These are phyloP conservation scores for Lasioglossum calceatum DNA, from an alignment of 2,888 invertebrate genomes.

Conservation along the genomic window DNA sequence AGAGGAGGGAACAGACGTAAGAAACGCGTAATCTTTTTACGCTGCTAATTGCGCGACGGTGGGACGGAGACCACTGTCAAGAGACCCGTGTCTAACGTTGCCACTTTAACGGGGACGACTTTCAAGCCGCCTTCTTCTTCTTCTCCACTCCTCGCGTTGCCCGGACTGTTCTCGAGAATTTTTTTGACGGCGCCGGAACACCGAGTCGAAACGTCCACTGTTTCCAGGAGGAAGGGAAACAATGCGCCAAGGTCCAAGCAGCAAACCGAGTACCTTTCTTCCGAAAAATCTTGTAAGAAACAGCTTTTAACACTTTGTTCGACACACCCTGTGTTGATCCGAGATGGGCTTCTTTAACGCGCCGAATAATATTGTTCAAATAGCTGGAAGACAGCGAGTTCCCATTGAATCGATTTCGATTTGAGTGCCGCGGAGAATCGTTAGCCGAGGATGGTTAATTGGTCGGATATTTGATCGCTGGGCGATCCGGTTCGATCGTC, in stretches of 20 bases:
- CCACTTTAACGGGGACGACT: neutral
- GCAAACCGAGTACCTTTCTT: neutral
- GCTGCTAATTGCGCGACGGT: neutral
- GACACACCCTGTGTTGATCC: too few relatives aligned
- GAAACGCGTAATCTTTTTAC: constrained; percentile 24
- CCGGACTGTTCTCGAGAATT: neutral
- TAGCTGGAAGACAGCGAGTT: neutral
- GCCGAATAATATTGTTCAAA: neutral
- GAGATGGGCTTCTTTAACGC: neutral
- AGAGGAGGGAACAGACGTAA: neutral
- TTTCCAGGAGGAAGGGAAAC: neutral
- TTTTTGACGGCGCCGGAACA: neutral
- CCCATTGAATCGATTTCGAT: constrained; percentile 15
- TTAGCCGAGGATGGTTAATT: constrained; percentile 41
- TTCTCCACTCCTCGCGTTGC: neutral
- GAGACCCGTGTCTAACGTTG: neutral
- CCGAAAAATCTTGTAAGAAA: neutral
- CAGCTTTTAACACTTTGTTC: too few relatives aligned
- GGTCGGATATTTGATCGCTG: constrained; percentile 51
- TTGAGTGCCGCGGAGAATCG: neutral
- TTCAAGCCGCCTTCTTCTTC: neutral
- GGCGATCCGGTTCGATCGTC: constrained; percentile 55
- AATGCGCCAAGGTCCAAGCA: neutral
- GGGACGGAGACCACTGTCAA: neutral
- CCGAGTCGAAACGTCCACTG: neutral